Conservation (phyloP, 2,888 invertebrate species). For the Coelopa pilipes region DNA sequence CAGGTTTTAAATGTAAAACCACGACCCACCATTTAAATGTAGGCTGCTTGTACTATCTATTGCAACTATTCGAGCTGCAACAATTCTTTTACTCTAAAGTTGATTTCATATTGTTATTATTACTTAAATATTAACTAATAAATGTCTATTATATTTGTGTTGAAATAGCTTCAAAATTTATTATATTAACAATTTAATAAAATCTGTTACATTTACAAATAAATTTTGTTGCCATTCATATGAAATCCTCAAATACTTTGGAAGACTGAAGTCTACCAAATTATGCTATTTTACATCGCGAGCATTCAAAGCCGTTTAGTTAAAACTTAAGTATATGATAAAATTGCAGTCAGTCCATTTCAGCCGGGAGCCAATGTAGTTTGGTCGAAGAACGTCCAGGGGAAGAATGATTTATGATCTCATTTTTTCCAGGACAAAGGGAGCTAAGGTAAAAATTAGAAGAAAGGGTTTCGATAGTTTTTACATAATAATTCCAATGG, state of each 20-base stretch:
- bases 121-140: too few species aligned
- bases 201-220: slow-evolving; percentile 22
- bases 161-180: not conserved
- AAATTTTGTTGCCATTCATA: not conserved
- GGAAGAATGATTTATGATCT: not conserved
- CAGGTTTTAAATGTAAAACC: too few species aligned
- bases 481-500: not conserved
- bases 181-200: slow-evolving; percentile 4
- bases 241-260: too few species aligned
- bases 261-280: not conserved
- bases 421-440: slow-evolving; percentile 42
- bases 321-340: not conserved
- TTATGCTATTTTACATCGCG: not conserved
- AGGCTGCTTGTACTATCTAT: too few species aligned
- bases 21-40: too few species aligned
- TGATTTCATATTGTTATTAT: too few species aligned
- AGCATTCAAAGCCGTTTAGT: too few species aligned
- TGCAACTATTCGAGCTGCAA: too few species aligned
- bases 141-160: too few species aligned
- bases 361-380: slow-evolving; percentile 13
- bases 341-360: not conserved
- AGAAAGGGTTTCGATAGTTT: not conserved
- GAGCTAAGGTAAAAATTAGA: slow-evolving; percentile 42
- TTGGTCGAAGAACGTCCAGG: not conserved
- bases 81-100: too few species aligned